Evolutionary conservation across 2,888 invertebrate species (phyloP).

Genomic region (Lasiommata megera): DNA sequence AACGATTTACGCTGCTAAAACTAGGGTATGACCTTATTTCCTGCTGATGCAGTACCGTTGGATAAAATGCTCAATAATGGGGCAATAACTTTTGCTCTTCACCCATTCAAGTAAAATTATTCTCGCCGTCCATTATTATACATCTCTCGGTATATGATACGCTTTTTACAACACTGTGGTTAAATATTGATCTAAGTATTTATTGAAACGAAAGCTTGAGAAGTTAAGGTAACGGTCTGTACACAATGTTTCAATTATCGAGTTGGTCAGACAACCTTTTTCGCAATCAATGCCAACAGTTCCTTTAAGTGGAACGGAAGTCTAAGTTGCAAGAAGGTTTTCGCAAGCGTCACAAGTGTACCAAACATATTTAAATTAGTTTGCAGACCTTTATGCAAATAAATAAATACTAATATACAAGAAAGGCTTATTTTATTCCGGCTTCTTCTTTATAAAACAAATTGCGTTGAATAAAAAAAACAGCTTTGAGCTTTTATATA

Average conservation of each 20-base stretch:
- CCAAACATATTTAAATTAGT: slow-evolving; percentile 6
- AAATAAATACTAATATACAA: no score
- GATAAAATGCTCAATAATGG: slow-evolving; percentile 11
- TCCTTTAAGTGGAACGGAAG: slow-evolving; percentile 22
- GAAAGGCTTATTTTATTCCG: no score
- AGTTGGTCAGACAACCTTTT: slow-evolving; percentile 16
- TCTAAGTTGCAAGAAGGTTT: slow-evolving; percentile 16
- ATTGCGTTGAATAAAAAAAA: no score
- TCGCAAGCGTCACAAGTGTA: slow-evolving; percentile 15
- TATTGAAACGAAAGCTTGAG: slow-evolving; percentile 45
- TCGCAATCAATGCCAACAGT: slow-evolving; percentile 22
- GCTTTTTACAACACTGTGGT: slow-evolving; percentile 50
- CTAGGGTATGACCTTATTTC: slow-evolving; percentile 25
- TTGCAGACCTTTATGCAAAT: not conserved
- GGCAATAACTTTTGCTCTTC: slow-evolving; percentile 4
- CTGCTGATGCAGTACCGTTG: slow-evolving; percentile 7
- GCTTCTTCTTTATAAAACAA: no score
- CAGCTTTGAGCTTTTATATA: no score
- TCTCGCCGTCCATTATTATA: slow-evolving; percentile 21
- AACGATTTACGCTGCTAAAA: slow-evolving; percentile 7
- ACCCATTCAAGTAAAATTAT: not conserved
- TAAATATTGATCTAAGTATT: slow-evolving; percentile 41
- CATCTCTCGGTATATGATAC: slow-evolving; percentile 5
- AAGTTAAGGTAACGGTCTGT: slow-evolving; percentile 45
- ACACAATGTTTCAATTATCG: slow-evolving; percentile 54